Evolutionary conservation across 2,113 vertebrate species (phyloP), one percentile per base, ranked within the genome.

Genomic region (Rana temporaria): DNA sequence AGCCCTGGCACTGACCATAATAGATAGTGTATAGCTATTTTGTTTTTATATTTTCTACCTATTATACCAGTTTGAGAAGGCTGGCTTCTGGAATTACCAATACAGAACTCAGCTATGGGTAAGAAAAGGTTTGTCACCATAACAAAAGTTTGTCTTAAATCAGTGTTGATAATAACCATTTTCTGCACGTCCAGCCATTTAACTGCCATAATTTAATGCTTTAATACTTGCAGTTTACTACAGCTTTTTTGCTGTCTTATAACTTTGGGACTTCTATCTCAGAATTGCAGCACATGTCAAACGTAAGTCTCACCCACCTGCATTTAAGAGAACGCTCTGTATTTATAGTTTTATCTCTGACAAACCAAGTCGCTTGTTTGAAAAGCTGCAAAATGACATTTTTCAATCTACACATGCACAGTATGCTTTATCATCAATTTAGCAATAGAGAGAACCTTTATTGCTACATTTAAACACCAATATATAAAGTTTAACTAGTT

Each of bases 391-490:
- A 34, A 30, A 20, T 53, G n/a, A 64, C 59, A 78, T 53, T 24
- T 56, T 14, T 64, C 42, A 63, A 62, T 52, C 60, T 63, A 26
- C 24, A 52, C 22, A 67, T 55, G 22, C 60, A 89, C 92, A 85
- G 92, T 93, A 79, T 91, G 94, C 94, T 94, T 79, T 52, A n/a
- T 55, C 79, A 53, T 71, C 24, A 78, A 83, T 78, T 60, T 48
- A 34, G 2, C 64, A 78, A 26, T 19, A 17, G 66, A 63, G 34
- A 57, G 32, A 81, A 62, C 22, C 14, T 63, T 22, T 56, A 26
- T 69, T 72, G 63, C 57, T 20, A 70, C 78, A 80, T 55, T 69
- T 80, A 60, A 57, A 12, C 14, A 48, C 42, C 42, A 48, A 14
- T 48, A 48, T 48, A 14, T 48, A 11, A 11, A 48, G 9, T 48